Base-by-base conservation (phyloP, 2,113 vertebrate species). In the Butorides virescens region DNA sequence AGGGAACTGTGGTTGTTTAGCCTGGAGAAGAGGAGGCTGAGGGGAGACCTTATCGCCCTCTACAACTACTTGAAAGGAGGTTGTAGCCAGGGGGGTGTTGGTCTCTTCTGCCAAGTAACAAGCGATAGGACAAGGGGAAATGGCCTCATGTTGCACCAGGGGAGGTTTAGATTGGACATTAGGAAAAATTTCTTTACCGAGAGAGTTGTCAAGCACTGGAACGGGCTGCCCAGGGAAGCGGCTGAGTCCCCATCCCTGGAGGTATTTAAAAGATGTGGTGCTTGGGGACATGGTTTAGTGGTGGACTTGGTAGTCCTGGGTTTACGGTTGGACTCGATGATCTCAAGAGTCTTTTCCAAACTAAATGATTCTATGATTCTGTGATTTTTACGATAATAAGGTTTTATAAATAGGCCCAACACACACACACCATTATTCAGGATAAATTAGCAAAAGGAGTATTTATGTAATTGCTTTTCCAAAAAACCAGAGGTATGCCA, bases 51-150 rank as follows among this genome's bases (percentile, higher is more conserved):
- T 26, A 55, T 25, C 1, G 0, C 6, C 20, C 11, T 36, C 53
- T 22, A 26, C 11, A 90, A 13, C n/a, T 29, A 15, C 37, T 32
- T n/a, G 27, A 44, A 59, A 44, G 34, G 21, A 18, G 44, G 27
- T 0, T 59, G 32, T 6, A 55, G 65, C 1, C 0, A 39, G 37
- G 27, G 15, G 9, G 8, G 20, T 3, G 10, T 26, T 0, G 0
- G 21, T n/a, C 15, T 63, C 78, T 32, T 63, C 27, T 68, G 53
- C 30, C 18, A 81, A 46, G n/a, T 10, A 58, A 59, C 15, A 68
- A 21, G 36, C 0, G 1, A 59, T 7, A 62, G 16, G 17, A 53
- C 3, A 15, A 77, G 32, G 59, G 15, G 15, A 88, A 79, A 81
- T 1, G 5, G n/a, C 21, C n/a, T 39, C 3, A 21, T 49, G n/a